Evolutionary conservation across 2,113 vertebrate species (phyloP), one percentile per base, ranked within the genome.

Genomic region (Sinocyclocheilus rhinocerous): DNA sequence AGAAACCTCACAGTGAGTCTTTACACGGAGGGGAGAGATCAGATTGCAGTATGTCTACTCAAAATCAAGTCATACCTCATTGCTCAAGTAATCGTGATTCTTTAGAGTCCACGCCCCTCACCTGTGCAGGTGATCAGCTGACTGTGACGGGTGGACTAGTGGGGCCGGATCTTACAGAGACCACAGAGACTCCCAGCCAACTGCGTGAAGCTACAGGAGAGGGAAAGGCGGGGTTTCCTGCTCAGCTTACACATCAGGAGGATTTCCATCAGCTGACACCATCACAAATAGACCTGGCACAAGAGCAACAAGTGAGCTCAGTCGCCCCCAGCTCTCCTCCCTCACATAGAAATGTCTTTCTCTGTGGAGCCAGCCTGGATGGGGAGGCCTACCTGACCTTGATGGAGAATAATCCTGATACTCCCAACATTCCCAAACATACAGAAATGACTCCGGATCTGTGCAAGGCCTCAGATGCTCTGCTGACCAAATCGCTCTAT

Each of bases 391-490:
- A 77, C 8, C 55, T 80, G 24, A 92, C 91, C 91, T 86, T 93
- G 72, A 95, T 94, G 93, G 92, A 92, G 59, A 89, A 89, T n/a
- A 42, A 45, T 24, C 67, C 87, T 76, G 36, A 83, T 50, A 79
- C 82, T 87, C 83, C 84, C 29, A 69, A 85, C 79, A 79, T 77
- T 87, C 89, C 88, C 55, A 83, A 55, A 70, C 81, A 91, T 75
- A 86, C 88, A 61, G 86, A 87, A 33, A 92, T 93, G 91, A 91
- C 90, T 88, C 89, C 92, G 88, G 93, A 93, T 88, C 83, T n/a
- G 13, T 90, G 87, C 59, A 84, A 89, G 72, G 86, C 90, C 85
- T 63, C 88, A 22, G 92, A 91, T 42, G 86, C 87, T 39, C 87
- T 91, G 42, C 87, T 57, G 0, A 26, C 81, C 18, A 55, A 90